These are phyloP conservation scores for Pterostichus niger DNA, from an alignment of 2,888 invertebrate genomes.

Conservation along the genomic window DNA sequence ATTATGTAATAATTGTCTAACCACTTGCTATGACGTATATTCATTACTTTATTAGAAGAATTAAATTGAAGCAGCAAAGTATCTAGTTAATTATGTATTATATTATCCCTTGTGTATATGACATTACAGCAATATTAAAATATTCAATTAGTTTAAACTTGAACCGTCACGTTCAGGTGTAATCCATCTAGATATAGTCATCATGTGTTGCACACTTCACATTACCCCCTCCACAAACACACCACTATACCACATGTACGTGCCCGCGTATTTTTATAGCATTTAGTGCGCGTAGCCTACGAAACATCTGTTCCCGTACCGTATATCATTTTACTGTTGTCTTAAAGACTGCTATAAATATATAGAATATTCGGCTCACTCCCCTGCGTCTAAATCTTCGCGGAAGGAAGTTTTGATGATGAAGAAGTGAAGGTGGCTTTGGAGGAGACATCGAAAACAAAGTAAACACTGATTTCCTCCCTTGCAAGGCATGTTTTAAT, in stretches of 20 bases:
- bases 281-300: constrained; percentile 69
- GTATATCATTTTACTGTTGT: constrained; percentile 72
- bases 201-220: constrained; percentile 12
- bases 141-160: too few relatives aligned
- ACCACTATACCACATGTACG: constrained; percentile 56
- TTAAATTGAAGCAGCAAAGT: too few relatives aligned
- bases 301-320: constrained; percentile 72
- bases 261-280: constrained; percentile 73
- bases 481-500: constrained; percentile 72
- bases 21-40: too few relatives aligned
- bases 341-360: constrained; percentile 73
- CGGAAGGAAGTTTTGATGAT: constrained; percentile 70
- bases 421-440: neutral
- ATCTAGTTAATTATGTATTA: too few relatives aligned
- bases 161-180: neutral
- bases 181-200: constrained; percentile 45
- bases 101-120: too few relatives aligned
- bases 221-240: neutral
- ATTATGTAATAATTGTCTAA: too few relatives aligned
- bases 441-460: constrained; percentile 59
- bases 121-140: too few relatives aligned
- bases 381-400: constrained; percentile 65
- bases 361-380: constrained; percentile 65
- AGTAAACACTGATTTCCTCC: constrained; percentile 69
- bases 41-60: too few relatives aligned